These are phyloP conservation scores for Chloropsis hardwickii DNA, from an alignment of 2,113 vertebrate species.

Conservation along the genomic window DNA sequence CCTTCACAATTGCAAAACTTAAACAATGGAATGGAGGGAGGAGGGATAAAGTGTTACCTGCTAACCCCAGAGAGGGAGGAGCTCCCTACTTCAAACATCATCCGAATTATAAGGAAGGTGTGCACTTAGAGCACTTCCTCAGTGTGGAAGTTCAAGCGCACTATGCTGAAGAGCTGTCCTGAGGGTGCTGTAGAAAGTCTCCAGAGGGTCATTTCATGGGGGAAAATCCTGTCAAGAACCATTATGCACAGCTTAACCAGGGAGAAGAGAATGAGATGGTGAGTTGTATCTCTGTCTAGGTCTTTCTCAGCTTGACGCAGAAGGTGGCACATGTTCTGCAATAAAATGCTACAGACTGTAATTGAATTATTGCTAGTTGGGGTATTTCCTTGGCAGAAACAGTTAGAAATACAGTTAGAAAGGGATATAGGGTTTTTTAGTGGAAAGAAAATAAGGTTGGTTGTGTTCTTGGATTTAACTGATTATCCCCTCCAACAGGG, in stretches of 20 bases:
- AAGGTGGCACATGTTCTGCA: not conserved
- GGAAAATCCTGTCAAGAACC: slow-evolving; percentile 21
- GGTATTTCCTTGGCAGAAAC: not conserved
- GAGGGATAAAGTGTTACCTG: slow-evolving; percentile 36
- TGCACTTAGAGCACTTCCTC: slow-evolving; percentile 50
- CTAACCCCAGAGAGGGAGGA: slow-evolving; percentile 64
- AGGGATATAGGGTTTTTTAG: not conserved
- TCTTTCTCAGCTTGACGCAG: slow-evolving; percentile 8
- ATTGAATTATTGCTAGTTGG: not conserved
- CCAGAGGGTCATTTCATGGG: slow-evolving; percentile 38
- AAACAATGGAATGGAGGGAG: not conserved
- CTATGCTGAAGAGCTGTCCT: not conserved
- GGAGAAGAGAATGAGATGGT: slow-evolving; percentile 81
- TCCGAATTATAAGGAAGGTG: slow-evolving; percentile 63
- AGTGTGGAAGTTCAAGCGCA: slow-evolving; percentile 34
- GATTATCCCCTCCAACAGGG: not conserved
- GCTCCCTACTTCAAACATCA: slow-evolving; percentile 48
- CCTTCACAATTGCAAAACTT: not conserved
- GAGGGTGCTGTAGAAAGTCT: slow-evolving; percentile 1
- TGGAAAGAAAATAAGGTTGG: not conserved
- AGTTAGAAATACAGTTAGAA: not conserved
- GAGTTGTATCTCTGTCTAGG: slow-evolving; percentile 40
- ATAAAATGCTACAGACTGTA: not conserved
- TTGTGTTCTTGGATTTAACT: not conserved
- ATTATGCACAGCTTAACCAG: slow-evolving; percentile 72